phyloP scores from a whole-genome alignment of 2,797 vertebrate genomes.

The Perodicticus potto region DNA sequence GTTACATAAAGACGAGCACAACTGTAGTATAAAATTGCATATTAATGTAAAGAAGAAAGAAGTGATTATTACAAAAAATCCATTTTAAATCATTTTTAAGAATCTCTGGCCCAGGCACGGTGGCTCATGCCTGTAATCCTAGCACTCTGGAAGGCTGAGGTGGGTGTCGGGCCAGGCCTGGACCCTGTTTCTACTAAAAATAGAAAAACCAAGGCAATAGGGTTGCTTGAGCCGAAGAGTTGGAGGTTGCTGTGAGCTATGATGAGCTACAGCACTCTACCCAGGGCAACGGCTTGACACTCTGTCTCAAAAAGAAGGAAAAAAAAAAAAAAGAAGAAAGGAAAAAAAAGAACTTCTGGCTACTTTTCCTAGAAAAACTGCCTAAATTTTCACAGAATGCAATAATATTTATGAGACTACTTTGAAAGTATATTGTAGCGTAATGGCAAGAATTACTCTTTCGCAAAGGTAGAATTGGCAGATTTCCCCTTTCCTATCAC shows the following conservation, averaged over 20 bases:
- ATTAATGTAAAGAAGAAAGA: constrained; percentile 15
- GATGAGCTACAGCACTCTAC: too few species aligned
- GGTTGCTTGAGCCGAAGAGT: too few species aligned
- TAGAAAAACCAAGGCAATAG: too few species aligned
- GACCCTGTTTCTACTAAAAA: too few species aligned
- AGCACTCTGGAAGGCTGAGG: too few species aligned
- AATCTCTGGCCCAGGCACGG: not conserved
- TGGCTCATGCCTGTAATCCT: too few species aligned
- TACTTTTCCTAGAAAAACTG: constrained; percentile 29
- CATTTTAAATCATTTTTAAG: constrained; percentile 54
- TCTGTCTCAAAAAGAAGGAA: too few species aligned
- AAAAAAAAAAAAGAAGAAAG: not conserved
- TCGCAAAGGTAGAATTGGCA: not conserved
- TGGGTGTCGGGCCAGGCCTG: too few species aligned
- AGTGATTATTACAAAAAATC: not conserved
- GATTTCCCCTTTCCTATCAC: not conserved
- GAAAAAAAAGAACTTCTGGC: not conserved
- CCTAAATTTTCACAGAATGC: constrained; percentile 22
- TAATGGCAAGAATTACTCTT: not conserved
- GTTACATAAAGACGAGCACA: not conserved
- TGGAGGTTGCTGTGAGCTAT: too few species aligned
- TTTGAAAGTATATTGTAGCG: not conserved
- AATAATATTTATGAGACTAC: not conserved
- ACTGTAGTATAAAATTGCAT: constrained; percentile 8
- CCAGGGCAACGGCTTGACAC: too few species aligned